Conservation (phyloP, 23 tunicate genomes). For the Ciona savignyi region DNA sequence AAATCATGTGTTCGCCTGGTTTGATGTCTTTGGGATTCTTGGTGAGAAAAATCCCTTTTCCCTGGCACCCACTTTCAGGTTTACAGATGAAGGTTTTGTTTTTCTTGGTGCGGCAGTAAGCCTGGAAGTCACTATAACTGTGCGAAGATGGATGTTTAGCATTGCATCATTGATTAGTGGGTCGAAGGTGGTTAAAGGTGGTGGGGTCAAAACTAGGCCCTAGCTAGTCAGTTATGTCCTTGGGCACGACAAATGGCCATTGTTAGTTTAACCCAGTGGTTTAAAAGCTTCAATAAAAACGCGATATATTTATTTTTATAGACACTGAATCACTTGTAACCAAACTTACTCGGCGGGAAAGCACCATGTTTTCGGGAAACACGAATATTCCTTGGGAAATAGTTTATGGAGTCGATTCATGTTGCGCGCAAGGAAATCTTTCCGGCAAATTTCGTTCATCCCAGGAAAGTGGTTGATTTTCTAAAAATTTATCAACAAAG, state of each 20-base stretch:
- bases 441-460: slow-evolving; percentile 96
- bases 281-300: no score
- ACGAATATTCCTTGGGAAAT: slow-evolving; percentile 87
- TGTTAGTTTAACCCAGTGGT: no score
- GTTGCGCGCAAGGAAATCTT: slow-evolving; percentile 95
- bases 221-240: no score
- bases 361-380: slow-evolving; percentile 96
- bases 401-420: slow-evolving; percentile 78
- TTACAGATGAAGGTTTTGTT: slow-evolving; percentile 96
- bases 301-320: background rate
- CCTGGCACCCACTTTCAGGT: slow-evolving; percentile 98
- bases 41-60: slow-evolving; percentile 91
- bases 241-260: no score
- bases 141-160: no score
- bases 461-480: slow-evolving; percentile 99
- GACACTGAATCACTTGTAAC: background rate
- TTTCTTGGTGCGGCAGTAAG: slow-evolving; percentile 89
- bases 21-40: slow-evolving; percentile 91
- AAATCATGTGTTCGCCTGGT: slow-evolving; percentile 94
- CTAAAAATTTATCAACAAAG: no score
- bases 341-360: slow-evolving; percentile 92
- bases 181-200: no score
- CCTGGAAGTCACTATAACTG: slow-evolving; percentile 97
- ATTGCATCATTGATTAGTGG: no score
- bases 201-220: no score